Evolutionary conservation across 2,797 vertebrate genomes (phyloP), one percentile per base, ranked within the genome.

Genomic region (Arrhamphus sclerolepis): DNA sequence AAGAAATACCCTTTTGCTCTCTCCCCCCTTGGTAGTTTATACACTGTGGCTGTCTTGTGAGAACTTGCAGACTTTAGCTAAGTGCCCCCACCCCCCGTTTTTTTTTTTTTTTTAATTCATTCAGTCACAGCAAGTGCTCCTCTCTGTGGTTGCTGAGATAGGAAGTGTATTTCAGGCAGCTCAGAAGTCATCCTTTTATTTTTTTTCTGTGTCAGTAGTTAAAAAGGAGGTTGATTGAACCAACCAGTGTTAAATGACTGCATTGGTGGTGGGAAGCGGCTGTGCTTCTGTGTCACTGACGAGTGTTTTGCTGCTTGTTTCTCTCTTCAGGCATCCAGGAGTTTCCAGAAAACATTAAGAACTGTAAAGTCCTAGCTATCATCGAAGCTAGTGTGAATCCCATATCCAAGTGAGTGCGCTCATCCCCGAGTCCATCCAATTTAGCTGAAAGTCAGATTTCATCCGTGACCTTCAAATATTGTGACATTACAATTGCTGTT

Each of bases 291-390:
- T 18, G n/a, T 4, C 13, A 49, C 2, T 53, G 9, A 64, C 41
- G 16, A 0, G 29, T 34, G 9, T 22, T 42, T 17, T 26, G 19
- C 2, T 20, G 17, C 2, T 28, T 38, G 1, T 20, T 0, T 46
- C 50, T 63, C 40, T 48, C 47, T 82, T 6, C 75, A 99, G 97
- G 96, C 89, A 98, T 99, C 91, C 97, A 98, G 83, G 97, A 99
- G 89, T 98, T 99, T 93, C 97, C 97, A 85, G 97, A 99, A 92
- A 98, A 98, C 79, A 99, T 99, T 69, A 99, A 99, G 88, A 98
- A 98, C 63, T 99, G 97, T 91, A 99, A 98, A 92, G 92, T 95
- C 79, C 91, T 99, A 79, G 88, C 95, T 70, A 65, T 97, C 66
- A 94, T 99, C 53, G 97, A 99, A 84, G 97, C 97, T 79, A 99